These are phyloP conservation scores for Matsumurasca onukii DNA, from an alignment of 1,140 invertebrate species.

Conservation along the genomic window DNA sequence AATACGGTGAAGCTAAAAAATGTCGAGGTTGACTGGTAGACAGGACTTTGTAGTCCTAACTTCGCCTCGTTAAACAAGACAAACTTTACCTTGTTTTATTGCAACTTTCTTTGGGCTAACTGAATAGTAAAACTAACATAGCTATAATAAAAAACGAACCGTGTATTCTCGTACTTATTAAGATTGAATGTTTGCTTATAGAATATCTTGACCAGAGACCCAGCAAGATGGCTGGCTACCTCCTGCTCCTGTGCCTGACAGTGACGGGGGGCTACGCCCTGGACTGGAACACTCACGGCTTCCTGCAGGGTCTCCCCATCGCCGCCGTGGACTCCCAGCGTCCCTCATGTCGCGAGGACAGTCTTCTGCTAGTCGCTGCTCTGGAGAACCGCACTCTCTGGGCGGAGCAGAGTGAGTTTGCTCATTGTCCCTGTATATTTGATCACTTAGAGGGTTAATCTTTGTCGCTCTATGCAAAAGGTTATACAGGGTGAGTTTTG, in stretches of 20 bases:
- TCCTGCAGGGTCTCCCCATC: conserved; percentile 36
- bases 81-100: too few species aligned
- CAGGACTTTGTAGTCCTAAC: too few species aligned
- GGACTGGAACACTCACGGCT: conserved; percentile 4
- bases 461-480: not conserved
- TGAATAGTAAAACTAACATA: too few species aligned
- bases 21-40: too few species aligned
- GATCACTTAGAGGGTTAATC: conserved; percentile 2
- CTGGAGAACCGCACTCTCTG: conserved; percentile 42
- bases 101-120: too few species aligned
- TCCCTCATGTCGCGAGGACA: conserved; percentile 32
- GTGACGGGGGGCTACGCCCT: not conserved
- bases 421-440: too few species aligned
- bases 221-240: not conserved
- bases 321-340: conserved; percentile 28
- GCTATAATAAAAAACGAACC: too few species aligned
- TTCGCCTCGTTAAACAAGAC: too few species aligned
- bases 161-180: too few species aligned
- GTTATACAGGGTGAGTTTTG: not conserved
- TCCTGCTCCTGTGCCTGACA: not conserved
- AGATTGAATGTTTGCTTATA: too few species aligned
- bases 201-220: too few species aligned
- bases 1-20: too few species aligned
- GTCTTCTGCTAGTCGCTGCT: conserved; percentile 27
- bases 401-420: conserved; percentile 43